Percentiles rank a stretch among this genome's conserved stretches.
These are phyloP conservation scores for Manacus vitellinus DNA, from an alignment of 2,113 vertebrate genomes.

Conservation along the genomic window DNA sequence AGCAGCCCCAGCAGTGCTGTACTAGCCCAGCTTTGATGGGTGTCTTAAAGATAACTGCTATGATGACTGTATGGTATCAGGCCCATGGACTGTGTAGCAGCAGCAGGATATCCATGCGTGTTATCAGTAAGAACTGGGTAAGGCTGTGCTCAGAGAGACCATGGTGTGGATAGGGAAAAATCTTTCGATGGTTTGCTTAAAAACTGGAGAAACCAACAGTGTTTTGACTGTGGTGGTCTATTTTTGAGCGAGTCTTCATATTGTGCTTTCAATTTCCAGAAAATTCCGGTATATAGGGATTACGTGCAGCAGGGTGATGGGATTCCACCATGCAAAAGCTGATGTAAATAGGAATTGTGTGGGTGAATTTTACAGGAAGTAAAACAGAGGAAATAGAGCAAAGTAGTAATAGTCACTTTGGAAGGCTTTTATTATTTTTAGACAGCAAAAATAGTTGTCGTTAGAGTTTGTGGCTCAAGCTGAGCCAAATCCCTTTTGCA, in stretches of 20 bases:
- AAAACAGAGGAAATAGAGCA: background rate
- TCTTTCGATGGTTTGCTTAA: background rate
- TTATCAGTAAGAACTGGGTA: background rate
- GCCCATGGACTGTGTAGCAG: background rate
- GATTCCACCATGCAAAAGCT: background rate
- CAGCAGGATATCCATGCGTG: background rate
- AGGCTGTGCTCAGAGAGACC: background rate
- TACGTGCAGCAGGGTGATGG: background rate
- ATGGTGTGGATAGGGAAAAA: background rate
- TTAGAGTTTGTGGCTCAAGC: background rate
- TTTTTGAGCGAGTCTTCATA: background rate
- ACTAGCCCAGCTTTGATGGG: background rate
- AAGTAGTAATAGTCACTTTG: background rate
- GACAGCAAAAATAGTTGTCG: background rate
- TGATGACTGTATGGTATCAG: background rate
- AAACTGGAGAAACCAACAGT: background rate
- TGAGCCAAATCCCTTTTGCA: conserved; percentile 14
- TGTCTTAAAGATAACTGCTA: background rate
- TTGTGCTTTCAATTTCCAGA: background rate
- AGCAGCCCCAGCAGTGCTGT: background rate
- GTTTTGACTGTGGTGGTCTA: background rate
- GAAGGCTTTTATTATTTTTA: conserved; percentile 19
- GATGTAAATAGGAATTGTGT: background rate
- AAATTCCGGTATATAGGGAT: background rate
- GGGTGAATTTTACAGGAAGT: background rate